These are phyloP conservation scores for Coleophora deauratella DNA, from an alignment of 2,888 invertebrate genomes.

Conservation along the genomic window DNA sequence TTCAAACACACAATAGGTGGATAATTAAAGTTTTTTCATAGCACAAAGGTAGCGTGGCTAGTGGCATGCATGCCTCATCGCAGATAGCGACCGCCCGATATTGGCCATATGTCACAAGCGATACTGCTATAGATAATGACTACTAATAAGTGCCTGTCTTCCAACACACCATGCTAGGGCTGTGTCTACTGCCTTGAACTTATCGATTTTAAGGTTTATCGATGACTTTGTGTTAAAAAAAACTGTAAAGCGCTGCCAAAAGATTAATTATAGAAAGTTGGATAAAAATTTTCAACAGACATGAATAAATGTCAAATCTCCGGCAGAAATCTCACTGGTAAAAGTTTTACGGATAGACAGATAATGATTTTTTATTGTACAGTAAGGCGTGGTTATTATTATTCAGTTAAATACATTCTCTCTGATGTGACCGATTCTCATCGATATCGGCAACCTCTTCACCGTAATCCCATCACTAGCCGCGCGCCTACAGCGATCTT, in stretches of 20 bases:
- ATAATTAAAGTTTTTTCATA: constrained; percentile 52
- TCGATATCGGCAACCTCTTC: constrained; percentile 22
- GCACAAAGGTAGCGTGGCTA: constrained; percentile 47
- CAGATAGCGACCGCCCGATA: constrained; percentile 50
- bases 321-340: no score
- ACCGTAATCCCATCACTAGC: constrained; percentile 13
- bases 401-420: no score
- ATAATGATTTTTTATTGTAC: no score
- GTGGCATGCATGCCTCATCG: constrained; percentile 47
- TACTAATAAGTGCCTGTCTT: constrained; percentile 71
- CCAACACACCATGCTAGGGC: constrained; percentile 43
- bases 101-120: constrained; percentile 69
- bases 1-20: constrained; percentile 29
- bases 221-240: constrained; percentile 8
- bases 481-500: constrained; percentile 39
- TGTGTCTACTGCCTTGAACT: constrained; percentile 11
- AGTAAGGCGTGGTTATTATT: no score
- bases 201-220: constrained; percentile 4
- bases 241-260: neutral
- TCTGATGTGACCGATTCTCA: neutral
- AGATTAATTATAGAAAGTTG: no score
- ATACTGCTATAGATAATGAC: constrained; percentile 66
- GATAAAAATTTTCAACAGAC: no score
- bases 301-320: no score
- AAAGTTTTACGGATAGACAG: no score